Evolutionary conservation across 1,140 invertebrate species (phyloP).

Genomic region (Drosophila ambigua): DNA sequence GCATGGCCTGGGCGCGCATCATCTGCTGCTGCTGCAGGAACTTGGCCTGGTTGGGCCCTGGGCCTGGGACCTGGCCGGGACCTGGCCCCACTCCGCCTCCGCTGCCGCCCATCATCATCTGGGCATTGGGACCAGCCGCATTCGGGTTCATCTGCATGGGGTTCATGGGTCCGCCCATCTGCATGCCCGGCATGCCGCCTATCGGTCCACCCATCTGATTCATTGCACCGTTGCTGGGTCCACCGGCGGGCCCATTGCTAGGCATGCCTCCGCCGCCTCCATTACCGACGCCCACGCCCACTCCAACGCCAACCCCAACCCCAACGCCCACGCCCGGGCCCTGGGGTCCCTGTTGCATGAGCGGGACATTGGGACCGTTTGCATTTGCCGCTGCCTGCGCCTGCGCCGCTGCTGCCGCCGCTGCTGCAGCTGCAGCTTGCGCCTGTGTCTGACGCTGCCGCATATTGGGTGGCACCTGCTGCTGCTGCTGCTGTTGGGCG

Average conservation of each 20-base stretch:
- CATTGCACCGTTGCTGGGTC: conserved; percentile 65
- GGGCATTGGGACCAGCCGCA: conserved; percentile 49
- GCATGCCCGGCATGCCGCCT: conserved; percentile 79
- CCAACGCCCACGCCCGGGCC: conserved; percentile 38
- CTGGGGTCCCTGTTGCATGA: conserved; percentile 63
- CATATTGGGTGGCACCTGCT: conserved; percentile 82
- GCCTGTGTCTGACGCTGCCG: conserved; percentile 78
- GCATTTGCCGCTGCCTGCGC: conserved; percentile 75
- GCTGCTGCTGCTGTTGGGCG: conserved; percentile 63
- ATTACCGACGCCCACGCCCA: conserved; percentile 37
- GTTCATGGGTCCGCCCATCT: conserved; percentile 73
- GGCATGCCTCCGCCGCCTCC: conserved; percentile 44
- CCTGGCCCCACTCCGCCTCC: conserved; percentile 13
- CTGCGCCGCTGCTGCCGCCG: conserved; percentile 68
- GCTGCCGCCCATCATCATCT: conserved; percentile 77
- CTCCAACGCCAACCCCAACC: conserved; percentile 34
- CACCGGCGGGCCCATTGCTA: conserved; percentile 19
- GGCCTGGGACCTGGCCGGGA: conserved; percentile 36
- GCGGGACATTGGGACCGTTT: conserved; percentile 60
- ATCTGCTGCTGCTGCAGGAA: conserved; percentile 85
- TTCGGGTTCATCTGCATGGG: conserved; percentile 75
- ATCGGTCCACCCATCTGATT: conserved; percentile 72
- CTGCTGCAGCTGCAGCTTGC: conserved; percentile 68
- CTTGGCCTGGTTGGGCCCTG: conserved; percentile 86
- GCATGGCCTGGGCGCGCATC: conserved; percentile 83